Base-by-base conservation (phyloP, 2,113 vertebrate species). In the Stigmatopora nigra region DNA sequence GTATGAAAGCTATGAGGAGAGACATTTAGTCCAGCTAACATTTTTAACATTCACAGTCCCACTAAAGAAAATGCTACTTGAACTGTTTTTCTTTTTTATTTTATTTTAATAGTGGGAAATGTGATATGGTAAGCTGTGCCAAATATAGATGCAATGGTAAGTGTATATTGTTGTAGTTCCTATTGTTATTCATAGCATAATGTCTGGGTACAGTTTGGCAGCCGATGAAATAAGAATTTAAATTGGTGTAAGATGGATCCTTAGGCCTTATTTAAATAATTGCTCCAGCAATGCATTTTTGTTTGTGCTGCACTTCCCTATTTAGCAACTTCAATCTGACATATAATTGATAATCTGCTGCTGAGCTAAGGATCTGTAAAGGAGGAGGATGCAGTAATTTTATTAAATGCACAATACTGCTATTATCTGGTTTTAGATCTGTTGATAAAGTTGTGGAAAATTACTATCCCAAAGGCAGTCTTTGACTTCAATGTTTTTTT, bases 231-330 rank as follows among this genome's bases (percentile, higher is more conserved):
- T 61, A 77, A 59, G 52, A 64, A 72, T 78, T 35, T 60, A 64
- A 76, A 68, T 3, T 52, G 46, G 36, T 70, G 72, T 73, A 66
- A 70, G 68, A 49, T 70, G 58, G 63, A 76, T 71, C 58, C 62
- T 73, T 52, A 68, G 51, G 46, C 12, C 75, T 25, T 59, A 84
- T 76, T 82, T 66, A 73, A 64, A 71, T 84, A 78, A 79, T 71
- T 69, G 7, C 49, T 69, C 38, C 48, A 31, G 19, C 64, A 49
- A 48, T 38, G 57, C 58, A 58, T 64, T 20, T 6, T n/a, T 59
- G 49, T 65, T 72, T 67, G 56, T 48, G 56, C 49, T 44, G 17
- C 60, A 38, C 53, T 68, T n/a, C 38, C 22, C 49, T 61, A 52
- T 70, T 72, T n/a, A 70, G 35, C 47, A 49, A 47, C 38, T 60